Evolutionary conservation across 35 echinoderm and acorn worm species (phyloP).

Genomic region (Holothuria glaberrima): DNA sequence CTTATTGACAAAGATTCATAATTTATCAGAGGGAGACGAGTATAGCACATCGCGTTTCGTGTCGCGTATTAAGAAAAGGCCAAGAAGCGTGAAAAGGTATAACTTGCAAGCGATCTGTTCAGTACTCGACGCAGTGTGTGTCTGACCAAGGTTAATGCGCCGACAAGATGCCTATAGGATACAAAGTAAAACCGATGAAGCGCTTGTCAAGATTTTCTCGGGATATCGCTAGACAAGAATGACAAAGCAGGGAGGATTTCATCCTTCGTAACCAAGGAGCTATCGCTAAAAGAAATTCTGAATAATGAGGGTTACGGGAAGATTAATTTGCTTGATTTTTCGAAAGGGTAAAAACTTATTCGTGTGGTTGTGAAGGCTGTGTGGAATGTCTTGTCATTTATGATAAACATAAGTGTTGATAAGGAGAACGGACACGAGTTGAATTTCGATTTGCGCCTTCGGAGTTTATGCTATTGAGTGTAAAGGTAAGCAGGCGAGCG

Average conservation of each 20-base stretch:
- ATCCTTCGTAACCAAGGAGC: neutral
- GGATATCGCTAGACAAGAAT: neutral
- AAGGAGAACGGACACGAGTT: constrained; percentile 13
- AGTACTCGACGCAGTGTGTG: constrained; percentile 45
- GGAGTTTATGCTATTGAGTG: neutral
- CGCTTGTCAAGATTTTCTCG: constrained; percentile 10
- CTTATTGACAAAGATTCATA: constrained; percentile 47
- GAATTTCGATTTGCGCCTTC: constrained; percentile 14
- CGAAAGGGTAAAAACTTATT: neutral
- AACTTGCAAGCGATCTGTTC: neutral
- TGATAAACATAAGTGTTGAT: constrained; percentile 41
- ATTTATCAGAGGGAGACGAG: constrained; percentile 18
- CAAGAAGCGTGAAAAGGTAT: constrained; percentile 16
- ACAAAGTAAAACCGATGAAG: neutral
- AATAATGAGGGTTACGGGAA: constrained; percentile 41
- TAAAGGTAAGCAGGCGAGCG: neutral
- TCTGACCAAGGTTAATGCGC: constrained; percentile 47
- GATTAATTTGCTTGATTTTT: constrained; percentile 43
- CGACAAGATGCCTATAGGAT: constrained; percentile 21
- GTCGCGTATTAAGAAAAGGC: constrained; percentile 33
- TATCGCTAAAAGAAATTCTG: constrained; percentile 34
- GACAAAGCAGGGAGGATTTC: constrained; percentile 28
- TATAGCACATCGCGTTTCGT: constrained; percentile 14
- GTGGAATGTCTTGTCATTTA: constrained; percentile 29
- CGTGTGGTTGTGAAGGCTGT: constrained; percentile 25